Conservation (phyloP, 2,113 vertebrate species). For the Lophochroa leadbeateri region DNA sequence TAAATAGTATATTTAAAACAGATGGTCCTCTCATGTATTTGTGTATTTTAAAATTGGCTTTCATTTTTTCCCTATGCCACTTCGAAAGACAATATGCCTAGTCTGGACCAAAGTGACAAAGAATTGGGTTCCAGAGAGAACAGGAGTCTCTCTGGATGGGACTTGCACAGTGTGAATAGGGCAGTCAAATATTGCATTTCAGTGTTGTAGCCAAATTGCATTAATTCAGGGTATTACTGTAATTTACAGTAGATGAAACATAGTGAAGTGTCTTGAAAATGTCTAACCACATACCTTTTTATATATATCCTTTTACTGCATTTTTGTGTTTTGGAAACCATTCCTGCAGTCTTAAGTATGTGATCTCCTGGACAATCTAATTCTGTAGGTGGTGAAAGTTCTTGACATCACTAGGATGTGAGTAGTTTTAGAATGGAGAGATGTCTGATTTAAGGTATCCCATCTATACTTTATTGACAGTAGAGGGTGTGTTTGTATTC, state of each 20-base stretch:
- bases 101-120: not conserved
- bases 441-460: not conserved
- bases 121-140: not conserved
- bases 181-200: not conserved
- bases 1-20: not conserved
- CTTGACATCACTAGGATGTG: not conserved
- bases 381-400: not conserved
- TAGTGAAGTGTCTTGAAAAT: not conserved
- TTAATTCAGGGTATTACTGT: not conserved
- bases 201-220: not conserved
- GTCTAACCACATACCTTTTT: not conserved
- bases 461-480: not conserved
- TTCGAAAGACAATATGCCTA: not conserved
- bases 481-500: not conserved
- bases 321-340: not conserved
- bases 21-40: not conserved
- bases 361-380: not conserved
- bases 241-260: not conserved
- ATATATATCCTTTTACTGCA: not conserved
- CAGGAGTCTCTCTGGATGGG: not conserved
- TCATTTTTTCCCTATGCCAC: not conserved
- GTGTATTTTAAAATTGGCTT: not conserved
- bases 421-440: not conserved
- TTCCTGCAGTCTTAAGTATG: not conserved
- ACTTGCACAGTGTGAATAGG: not conserved